Conservation (phyloP, 2,113 vertebrate genomes). For the Ochotona curzoniae region DNA sequence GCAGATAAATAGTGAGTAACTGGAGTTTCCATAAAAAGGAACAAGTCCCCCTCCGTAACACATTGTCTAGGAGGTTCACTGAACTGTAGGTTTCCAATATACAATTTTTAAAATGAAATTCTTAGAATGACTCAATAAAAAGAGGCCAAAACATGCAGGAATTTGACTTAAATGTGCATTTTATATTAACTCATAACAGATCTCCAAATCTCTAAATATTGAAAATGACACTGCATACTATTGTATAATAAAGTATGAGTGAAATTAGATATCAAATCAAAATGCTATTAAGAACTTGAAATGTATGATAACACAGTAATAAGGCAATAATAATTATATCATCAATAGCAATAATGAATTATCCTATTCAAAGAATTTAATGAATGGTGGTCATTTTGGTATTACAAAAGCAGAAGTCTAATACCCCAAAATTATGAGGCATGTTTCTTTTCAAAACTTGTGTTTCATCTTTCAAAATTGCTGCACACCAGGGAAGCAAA, state of each 20-base stretch:
- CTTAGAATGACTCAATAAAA: constrained; percentile 41
- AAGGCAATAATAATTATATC: constrained; percentile 76
- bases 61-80: background rate
- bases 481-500: constrained; percentile 70
- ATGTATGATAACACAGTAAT: constrained; percentile 73
- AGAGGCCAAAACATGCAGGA: constrained; percentile 38
- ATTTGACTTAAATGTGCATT: constrained; percentile 63
- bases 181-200: constrained; percentile 75
- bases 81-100: background rate
- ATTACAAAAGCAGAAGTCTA: constrained; percentile 76
- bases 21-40: background rate
- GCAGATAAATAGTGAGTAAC: background rate
- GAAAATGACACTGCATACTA: constrained; percentile 69
- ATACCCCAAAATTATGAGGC: constrained; percentile 75
- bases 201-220: constrained; percentile 63
- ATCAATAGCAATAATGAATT: constrained; percentile 79
- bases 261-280: constrained; percentile 78
- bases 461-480: constrained; percentile 80
- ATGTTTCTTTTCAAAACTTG: constrained; percentile 80
- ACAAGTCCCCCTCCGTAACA: background rate
- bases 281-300: constrained; percentile 75
- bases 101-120: constrained; percentile 66
- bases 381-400: constrained; percentile 76
- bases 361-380: constrained; percentile 73
- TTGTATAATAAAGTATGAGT: constrained; percentile 71